Conservation (phyloP, 2,888 invertebrate genomes). For the Micoletzkya japonica region DNA sequence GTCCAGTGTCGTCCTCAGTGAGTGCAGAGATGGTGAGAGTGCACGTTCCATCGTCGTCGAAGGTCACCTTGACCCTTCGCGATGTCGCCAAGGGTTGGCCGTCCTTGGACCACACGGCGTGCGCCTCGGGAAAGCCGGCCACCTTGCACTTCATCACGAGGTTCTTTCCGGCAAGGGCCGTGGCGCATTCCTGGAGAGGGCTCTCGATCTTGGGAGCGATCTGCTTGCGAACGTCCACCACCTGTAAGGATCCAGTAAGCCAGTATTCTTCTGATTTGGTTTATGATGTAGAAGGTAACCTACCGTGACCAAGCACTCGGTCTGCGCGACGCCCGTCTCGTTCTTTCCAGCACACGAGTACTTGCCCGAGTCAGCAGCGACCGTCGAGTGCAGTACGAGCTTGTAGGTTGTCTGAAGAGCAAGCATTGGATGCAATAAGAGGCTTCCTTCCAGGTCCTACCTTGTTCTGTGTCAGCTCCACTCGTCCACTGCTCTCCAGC, state of each 20-base stretch:
- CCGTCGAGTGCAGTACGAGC: constrained; percentile 33
- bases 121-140: constrained; percentile 65
- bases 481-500: constrained; percentile 1
- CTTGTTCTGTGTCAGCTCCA: constrained; percentile 8
- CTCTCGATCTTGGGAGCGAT: constrained; percentile 39
- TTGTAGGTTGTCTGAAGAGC: constrained; percentile 9
- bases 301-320: constrained; percentile 58
- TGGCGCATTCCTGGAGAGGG: constrained; percentile 35
- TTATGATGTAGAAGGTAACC: background rate
- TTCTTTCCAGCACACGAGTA: constrained; percentile 65
- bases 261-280: background rate
- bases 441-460: background rate
- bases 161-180: constrained; percentile 44
- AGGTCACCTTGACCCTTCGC: constrained; percentile 38
- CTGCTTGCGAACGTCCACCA: constrained; percentile 43
- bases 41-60: constrained; percentile 49
- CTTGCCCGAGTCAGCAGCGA: constrained; percentile 60
- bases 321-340: constrained; percentile 61
- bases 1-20: constrained; percentile 51
- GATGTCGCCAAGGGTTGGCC: constrained; percentile 49
- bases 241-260: constrained; percentile 29
- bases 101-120: constrained; percentile 58
- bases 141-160: constrained; percentile 63
- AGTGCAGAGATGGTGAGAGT: constrained; percentile 41
- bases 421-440: too few relatives aligned